Base-by-base conservation (phyloP, 2,888 invertebrate genomes). In the Clostera curtula region DNA sequence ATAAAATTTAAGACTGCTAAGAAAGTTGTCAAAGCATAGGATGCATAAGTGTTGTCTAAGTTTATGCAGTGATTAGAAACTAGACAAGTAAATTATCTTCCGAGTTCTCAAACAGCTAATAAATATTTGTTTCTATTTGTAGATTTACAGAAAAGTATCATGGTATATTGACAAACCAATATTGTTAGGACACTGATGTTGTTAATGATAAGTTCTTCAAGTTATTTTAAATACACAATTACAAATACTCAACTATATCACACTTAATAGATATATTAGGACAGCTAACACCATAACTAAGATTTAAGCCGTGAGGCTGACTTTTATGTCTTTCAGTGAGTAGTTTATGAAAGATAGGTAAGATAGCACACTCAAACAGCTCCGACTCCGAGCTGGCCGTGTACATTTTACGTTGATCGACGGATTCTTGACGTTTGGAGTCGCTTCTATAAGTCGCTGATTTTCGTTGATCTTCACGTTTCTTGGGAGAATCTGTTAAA, bases 261-360 rank as follows among this genome's bases (percentile, higher is more conserved):
- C 96, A 96, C 82, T 96, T 96, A 55, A 96, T 95, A 37, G 95
- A 95, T 82, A 95, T 95, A 85, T 95, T 95, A 13, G 96, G 96
- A 70, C 96, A 96, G 57, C 95, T 95, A 49, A 94, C 90, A 29
- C 95, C 93, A 45, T 90, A 91, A 14, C 88, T 88, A 16, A 90
- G 87, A 62, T 90, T 89, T 10, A 89, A 85, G 27, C 88, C 86
- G 27, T 89, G 88, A 3, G 88, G 88, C 45, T 88, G 89, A 43
- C 89, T 87, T 43, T 89, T 87, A 55, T 93, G 93, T 39, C 94
- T 85, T 60, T 95, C 94, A 2, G 93, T 93, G 25, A 95, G 86
- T n/a, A 95, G 86, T 71, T 95, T 95, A 57, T 95, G 93, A 82
- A 96, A 96, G 64, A 96, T 96, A 7, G 96, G 96, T 52, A 95